Conservation (phyloP, 2,113 vertebrate genomes). For the Capricornis sumatraensis region DNA sequence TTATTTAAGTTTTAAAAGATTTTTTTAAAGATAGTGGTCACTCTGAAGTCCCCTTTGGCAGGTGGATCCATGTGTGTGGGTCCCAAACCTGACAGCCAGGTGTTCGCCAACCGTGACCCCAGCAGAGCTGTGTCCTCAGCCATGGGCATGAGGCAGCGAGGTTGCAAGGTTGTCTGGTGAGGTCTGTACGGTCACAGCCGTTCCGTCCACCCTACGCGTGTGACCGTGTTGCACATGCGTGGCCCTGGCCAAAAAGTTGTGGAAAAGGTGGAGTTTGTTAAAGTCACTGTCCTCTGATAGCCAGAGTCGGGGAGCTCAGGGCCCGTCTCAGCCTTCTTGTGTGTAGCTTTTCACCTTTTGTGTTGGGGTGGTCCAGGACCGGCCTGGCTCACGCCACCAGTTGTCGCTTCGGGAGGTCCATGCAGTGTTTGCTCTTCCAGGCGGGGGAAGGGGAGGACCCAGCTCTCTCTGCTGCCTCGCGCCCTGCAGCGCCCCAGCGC, state of each 20-base stretch:
- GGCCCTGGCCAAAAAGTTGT: neutral
- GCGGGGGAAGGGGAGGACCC: conserved; percentile 93
- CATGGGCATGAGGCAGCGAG: neutral
- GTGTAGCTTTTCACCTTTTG: neutral
- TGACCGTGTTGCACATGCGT: no score
- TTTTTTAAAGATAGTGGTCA: neutral
- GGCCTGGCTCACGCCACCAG: fast-evolving
- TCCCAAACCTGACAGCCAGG: fast-evolving
- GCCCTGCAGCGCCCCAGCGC: conserved; percentile 87
- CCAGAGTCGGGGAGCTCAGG: neutral
- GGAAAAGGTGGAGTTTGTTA: neutral
- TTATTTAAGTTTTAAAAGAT: neutral
- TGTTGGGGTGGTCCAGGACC: neutral
- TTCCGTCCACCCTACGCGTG: fast-evolving
- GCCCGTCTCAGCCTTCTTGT: fast-evolving
- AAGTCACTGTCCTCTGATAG: neutral
- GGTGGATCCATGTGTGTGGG: neutral
- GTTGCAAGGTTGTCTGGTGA: neutral
- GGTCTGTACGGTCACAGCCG: neutral
- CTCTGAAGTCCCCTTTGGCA: neutral
- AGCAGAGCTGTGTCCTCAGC: fast-evolving
- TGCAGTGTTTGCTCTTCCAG: conserved; percentile 73
- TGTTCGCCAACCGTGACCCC: neutral
- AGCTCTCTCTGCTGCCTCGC: conserved; percentile 92
- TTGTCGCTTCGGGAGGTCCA: neutral